Conservation (phyloP, 2,113 vertebrate species). For the Burhinus oedicnemus region DNA sequence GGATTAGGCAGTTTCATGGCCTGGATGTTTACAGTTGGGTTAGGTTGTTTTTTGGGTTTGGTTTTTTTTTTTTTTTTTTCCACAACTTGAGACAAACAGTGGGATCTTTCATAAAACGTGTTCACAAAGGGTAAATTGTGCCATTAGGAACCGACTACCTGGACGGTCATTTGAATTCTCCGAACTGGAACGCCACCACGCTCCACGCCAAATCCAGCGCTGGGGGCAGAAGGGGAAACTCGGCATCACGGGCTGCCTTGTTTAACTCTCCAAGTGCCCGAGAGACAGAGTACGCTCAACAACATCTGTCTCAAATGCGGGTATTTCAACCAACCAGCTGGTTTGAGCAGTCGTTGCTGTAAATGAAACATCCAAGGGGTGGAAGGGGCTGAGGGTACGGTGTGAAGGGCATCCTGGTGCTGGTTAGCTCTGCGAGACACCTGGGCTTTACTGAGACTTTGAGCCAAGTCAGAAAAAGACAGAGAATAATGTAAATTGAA, state of each 20-base stretch:
- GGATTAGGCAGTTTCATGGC: too few species aligned
- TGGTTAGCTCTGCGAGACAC: neutral
- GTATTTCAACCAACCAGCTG: neutral
- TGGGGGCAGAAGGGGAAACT: neutral
- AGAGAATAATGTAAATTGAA: neutral
- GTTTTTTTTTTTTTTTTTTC: too few species aligned
- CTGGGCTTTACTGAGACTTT: neutral
- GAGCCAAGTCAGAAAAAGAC: neutral
- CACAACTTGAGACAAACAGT: slow-evolving; percentile 51
- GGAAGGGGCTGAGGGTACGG: neutral
- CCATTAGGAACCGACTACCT: slow-evolving; percentile 42
- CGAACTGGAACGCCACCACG: neutral
- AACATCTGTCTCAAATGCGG: neutral
- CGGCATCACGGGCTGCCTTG: fast-evolving
- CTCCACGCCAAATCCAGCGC: neutral
- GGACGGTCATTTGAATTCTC: slow-evolving; percentile 34
- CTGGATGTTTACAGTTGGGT: too few species aligned
- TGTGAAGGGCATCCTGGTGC: neutral
- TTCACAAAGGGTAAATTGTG: slow-evolving; percentile 73
- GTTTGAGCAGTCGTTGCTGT: neutral
- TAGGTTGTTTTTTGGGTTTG: too few species aligned
- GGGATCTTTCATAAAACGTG: slow-evolving; percentile 46
- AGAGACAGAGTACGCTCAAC: neutral
- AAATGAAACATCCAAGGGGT: neutral
- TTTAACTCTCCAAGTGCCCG: slow-evolving; percentile 1